These are phyloP conservation scores for Eupsilia transversa DNA, from an alignment of 2,888 invertebrate genomes.

Conservation along the genomic window DNA sequence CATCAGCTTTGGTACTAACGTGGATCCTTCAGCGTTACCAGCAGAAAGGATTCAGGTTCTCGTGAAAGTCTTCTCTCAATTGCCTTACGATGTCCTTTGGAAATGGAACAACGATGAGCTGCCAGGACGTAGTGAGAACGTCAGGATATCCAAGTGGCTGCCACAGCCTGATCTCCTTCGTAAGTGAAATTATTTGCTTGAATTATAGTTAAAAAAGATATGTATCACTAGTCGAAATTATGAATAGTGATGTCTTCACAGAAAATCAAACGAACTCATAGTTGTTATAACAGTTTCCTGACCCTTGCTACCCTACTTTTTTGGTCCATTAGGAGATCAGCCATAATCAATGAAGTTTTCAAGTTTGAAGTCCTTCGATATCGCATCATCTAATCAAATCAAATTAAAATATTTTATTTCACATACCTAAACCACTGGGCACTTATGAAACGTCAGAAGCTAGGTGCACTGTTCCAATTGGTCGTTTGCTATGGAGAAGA, in stretches of 20 bases:
- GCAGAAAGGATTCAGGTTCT: slow-evolving; percentile 70
- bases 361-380: background rate
- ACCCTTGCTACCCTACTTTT: background rate
- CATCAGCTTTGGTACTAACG: slow-evolving; percentile 80
- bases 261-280: background rate
- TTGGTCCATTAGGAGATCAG: background rate
- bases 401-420: too few species aligned
- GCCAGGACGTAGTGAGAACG: slow-evolving; percentile 71
- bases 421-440: too few species aligned
- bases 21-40: slow-evolving; percentile 73
- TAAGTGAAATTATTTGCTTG: slow-evolving; percentile 11
- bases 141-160: slow-evolving; percentile 79
- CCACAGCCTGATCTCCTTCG: slow-evolving; percentile 75
- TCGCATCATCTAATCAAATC: too few species aligned
- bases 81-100: slow-evolving; percentile 82
- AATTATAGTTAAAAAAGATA: too few species aligned
- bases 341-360: background rate
- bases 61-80: slow-evolving; percentile 75
- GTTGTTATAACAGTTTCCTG: too few species aligned
- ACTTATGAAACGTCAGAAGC: too few species aligned
- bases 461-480: too few species aligned
- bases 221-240: background rate
- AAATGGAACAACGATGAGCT: slow-evolving; percentile 79
- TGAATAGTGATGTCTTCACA: background rate
- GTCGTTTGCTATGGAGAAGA: too few species aligned